Evolutionary conservation across 2,797 vertebrate genomes (phyloP), one percentile per base, ranked within the genome.

Genomic region (Rhabdomys pumilio): DNA sequence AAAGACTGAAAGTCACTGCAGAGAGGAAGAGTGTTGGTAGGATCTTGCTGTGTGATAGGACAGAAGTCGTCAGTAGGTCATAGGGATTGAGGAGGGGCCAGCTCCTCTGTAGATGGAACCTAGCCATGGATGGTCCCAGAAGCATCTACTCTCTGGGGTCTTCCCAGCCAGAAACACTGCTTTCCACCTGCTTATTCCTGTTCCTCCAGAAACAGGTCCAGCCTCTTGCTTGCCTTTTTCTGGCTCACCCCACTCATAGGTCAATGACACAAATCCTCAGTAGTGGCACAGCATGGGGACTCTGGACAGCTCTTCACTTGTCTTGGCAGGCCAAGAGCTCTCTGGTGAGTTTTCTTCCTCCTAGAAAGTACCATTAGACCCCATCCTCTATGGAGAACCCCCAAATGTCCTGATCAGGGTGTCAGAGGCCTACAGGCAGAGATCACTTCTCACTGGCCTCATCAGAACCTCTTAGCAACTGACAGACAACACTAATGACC

Each of bases 1-100:
- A 61, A 81, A 61, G 55, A 29, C 81, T 94, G 81, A 94, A 94
- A 97, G 97, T 96, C 44, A n/a, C 47, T 61, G 81, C 91, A 85
- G 0, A 55, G 77, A 84, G 97, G 96, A 94, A 97, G 94, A 84
- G 84, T 83, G 34, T 77, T 47, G 88, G 73, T 80, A 81, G 94
- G 75, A 81, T 90, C 75, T 69, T 84, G 93, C 93, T 80, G 86
- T 61, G 77, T 47, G 82, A 80, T 75, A 81, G 92, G 86, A 93
- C 47, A 67, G 44, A 31, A 86, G 65, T 80, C 80, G 59, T 59
- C 55, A 1, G 13, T 29, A 73, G 38, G 69, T 84, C 79, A 41
- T 44, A 53, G 44, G 59, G 79, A 87, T 11, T 1, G n/a, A 19
- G 47, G 29, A 47, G n/a, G 20, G 12, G 31, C 8, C 73, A 0